Percentiles rank a stretch among this genome's conserved stretches.
Evolutionary conservation across 2,888 invertebrate genomes (phyloP).

Genomic region (Philereme transversata): DNA sequence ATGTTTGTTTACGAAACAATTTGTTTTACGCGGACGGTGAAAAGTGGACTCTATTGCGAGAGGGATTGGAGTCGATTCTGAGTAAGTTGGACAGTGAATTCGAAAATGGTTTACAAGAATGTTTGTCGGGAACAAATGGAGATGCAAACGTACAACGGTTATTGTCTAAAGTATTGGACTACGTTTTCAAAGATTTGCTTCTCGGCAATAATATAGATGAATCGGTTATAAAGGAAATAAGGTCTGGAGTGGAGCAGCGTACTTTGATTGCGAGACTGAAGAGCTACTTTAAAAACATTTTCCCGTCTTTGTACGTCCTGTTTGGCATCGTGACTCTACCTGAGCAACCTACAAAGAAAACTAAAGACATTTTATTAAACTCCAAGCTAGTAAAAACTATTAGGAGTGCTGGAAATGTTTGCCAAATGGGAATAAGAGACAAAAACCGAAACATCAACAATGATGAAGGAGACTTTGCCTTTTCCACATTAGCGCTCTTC

Average conservation of each 20-base stretch:
- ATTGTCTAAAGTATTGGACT: constrained; percentile 77
- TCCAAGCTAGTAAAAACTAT: constrained; percentile 60
- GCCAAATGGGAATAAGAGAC: constrained; percentile 55
- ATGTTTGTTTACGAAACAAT: constrained; percentile 82
- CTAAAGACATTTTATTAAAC: constrained; percentile 49
- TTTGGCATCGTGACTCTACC: constrained; percentile 60
- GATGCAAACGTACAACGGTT: constrained; percentile 77
- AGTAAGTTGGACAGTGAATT: constrained; percentile 58
- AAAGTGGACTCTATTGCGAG: constrained; percentile 73
- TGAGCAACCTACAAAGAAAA: constrained; percentile 53
- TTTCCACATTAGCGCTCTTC: constrained; percentile 62
- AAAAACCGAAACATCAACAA: constrained; percentile 49
- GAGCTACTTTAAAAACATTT: constrained; percentile 71
- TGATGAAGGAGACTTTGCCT: constrained; percentile 58
- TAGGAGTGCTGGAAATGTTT: constrained; percentile 53
- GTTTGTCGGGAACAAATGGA: constrained; percentile 80
- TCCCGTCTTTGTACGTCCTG: constrained; percentile 68
- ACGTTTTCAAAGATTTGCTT: constrained; percentile 72
- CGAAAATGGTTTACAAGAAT: constrained; percentile 69
- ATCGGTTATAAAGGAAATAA: constrained; percentile 57
- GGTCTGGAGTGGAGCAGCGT: constrained; percentile 57
- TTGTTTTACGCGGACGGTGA: constrained; percentile 78
- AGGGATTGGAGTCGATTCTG: constrained; percentile 67
- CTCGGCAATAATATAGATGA: constrained; percentile 59
- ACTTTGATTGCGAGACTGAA: constrained; percentile 60